Evolutionary conservation across 2,797 vertebrate genomes (phyloP), one percentile per base, ranked within the genome.

Genomic region (Stomatorhinus walkeri): DNA sequence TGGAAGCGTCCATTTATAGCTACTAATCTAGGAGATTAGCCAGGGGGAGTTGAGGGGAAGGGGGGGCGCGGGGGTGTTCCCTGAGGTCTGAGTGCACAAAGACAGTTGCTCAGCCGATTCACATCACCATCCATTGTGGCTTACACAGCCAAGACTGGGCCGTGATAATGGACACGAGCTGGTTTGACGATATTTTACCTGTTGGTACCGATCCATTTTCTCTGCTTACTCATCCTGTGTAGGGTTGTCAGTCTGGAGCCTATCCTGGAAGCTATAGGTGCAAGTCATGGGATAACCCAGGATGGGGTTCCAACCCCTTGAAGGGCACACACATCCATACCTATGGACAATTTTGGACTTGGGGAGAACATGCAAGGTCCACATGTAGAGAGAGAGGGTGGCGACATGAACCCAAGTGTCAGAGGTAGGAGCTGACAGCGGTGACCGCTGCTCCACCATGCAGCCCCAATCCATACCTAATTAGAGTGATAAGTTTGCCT

Each of bases 1-100:
- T 19, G 19, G 85, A 51, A 32, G 28, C 8, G 59, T 68, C 87
- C 40, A 56, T 87, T 86, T 90, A 90, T 90, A 87, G 59, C 49
- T 36, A 22, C 28, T 90, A 88, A 90, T 88, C 87, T 81, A 2
- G 12, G 72, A 88, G 89, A 88, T 90, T 86, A 90, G 49, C 81
- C 59, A 19, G 61, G n/a, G 59, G 87, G 79, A 40, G 48, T 72
- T 88, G 64, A 8, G 32, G 32, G 46, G 16, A 8, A 46, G 49
- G 51, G 51, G 51, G 51, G 12, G 16, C 5, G 2, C 4, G 0
- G 52, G 56, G 36, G 28, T 12, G 61, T 28, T 68, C 61, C 68
- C 72, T 7, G 72, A 36, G 36, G 72, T 64, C 86, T 88, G 24
- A 87, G 24, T 86, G 61, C 32, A 40, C 72, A 36, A 36, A 76